Conservation (phyloP, 2,888 invertebrate genomes). For the Girardia tigrina region DNA sequence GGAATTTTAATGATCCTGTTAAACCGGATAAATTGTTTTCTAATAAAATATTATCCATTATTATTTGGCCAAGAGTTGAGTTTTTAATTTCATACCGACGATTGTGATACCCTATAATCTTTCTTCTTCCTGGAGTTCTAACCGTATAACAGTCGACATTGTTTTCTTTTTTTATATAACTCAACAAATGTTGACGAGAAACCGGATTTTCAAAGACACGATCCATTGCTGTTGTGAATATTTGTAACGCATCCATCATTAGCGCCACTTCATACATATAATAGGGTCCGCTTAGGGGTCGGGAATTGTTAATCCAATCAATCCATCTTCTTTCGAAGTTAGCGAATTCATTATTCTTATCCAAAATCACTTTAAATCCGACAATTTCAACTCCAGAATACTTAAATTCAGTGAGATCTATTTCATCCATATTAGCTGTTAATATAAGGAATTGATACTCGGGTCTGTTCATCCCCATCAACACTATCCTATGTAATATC, state of each 20-base stretch:
- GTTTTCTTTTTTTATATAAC: neutral
- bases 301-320: neutral
- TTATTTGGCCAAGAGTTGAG: neutral
- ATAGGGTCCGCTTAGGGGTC: neutral
- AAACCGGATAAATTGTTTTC: neutral
- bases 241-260: constrained; percentile 11
- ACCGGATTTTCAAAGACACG: neutral
- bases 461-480: constrained; percentile 48
- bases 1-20: neutral
- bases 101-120: neutral
- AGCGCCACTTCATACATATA: neutral
- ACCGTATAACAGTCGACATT: neutral
- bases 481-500: constrained; percentile 42
- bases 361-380: constrained; percentile 74
- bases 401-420: constrained; percentile 79
- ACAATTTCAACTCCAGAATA: constrained; percentile 89
- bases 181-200: neutral
- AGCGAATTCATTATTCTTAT: constrained; percentile 52
- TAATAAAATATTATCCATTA: neutral
- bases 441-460: constrained; percentile 47
- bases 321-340: constrained; percentile 10
- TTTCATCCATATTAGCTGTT: constrained; percentile 59
- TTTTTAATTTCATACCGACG: neutral
- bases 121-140: neutral
- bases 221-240: neutral